These are phyloP conservation scores for Xestia c-nigrum DNA, from an alignment of 2,888 invertebrate species.

Conservation along the genomic window DNA sequence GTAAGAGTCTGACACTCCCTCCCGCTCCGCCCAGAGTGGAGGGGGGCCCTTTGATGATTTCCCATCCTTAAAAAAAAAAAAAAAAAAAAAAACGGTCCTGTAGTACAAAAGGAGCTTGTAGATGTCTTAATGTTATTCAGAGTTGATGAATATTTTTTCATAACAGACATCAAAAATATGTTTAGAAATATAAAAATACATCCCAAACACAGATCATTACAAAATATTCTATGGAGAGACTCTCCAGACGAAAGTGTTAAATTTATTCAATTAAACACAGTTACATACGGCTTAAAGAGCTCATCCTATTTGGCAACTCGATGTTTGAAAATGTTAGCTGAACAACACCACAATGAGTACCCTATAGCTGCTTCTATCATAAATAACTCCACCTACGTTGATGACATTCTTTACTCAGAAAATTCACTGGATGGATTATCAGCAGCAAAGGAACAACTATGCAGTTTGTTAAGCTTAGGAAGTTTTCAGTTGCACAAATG, in stretches of 20 bases:
- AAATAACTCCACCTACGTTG: slow-evolving; percentile 4
- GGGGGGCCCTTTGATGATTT: too few relatives aligned
- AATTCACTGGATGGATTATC: not conserved
- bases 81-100: slow-evolving; percentile 6
- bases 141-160: slow-evolving; percentile 6
- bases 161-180: slow-evolving; percentile 20
- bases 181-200: not conserved
- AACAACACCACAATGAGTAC: not conserved
- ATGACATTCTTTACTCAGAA: slow-evolving; percentile 11
- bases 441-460: slow-evolving; percentile 1
- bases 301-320: slow-evolving; percentile 10
- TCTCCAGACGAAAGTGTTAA: not conserved
- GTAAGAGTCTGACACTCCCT: too few relatives aligned
- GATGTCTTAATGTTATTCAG: slow-evolving; percentile 13
- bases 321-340: slow-evolving; percentile 2
- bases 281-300: slow-evolving; percentile 10
- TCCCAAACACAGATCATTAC: not conserved
- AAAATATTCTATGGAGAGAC: slow-evolving; percentile 8
- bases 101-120: slow-evolving; percentile 9
- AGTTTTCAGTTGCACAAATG: slow-evolving; percentile 17
- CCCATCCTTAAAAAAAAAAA: too few relatives aligned
- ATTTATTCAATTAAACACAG: slow-evolving; percentile 18
- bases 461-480: not conserved
- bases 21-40: too few relatives aligned
- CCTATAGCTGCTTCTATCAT: not conserved